Base-by-base conservation (phyloP, 35 echinoderm and acorn worm genomes). In the Eucidaris tribuloides region DNA sequence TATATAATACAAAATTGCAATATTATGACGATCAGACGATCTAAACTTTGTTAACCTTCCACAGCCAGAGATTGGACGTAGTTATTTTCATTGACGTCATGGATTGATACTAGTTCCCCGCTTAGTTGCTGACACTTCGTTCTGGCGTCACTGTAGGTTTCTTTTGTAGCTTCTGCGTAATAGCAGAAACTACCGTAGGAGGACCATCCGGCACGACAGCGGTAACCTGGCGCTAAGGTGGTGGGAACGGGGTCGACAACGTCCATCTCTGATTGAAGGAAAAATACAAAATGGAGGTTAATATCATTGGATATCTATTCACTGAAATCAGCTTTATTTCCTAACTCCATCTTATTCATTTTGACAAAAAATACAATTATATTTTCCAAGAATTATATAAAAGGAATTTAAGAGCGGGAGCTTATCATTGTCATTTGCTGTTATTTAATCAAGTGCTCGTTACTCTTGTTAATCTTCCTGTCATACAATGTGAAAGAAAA, bases 91-190 rank as follows among this genome's bases (percentile, higher is more conserved):
- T 65, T 52, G 22, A 40, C 46, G 24, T 79, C 62, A 65, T 89
- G 86, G 50, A 94, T 94, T 3, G 91, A 89, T 11, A 80, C 86
- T 30, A 94, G 74, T 62, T 94, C 63, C 0, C 58, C 80, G 42
- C 91, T 81, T 52, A 62, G 34, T 17, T 32, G 77, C 23, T 85
- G 45, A 38, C 91, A 94, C 42, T 84, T 77, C 13, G 59, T 59
- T 3, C 64, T 40, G 27, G 92, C 92, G 5, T 76, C 81, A 11
- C 68, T 27, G 86, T 82, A 89, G 1, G 85, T 66, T 9, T 58
- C 72, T 6, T 62, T 42, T 30, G 40, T 60, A 7, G 52, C 52
- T 71, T 88, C 72, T 14, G 84, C 58, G 17, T 78, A 48, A 39
- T 89, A 89, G 54, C 87, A 94, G 32, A 71, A 78, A 38, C 62